These are phyloP conservation scores for Hypselothyrea guttata DNA, from an alignment of 2,888 invertebrate species.

Conservation along the genomic window DNA sequence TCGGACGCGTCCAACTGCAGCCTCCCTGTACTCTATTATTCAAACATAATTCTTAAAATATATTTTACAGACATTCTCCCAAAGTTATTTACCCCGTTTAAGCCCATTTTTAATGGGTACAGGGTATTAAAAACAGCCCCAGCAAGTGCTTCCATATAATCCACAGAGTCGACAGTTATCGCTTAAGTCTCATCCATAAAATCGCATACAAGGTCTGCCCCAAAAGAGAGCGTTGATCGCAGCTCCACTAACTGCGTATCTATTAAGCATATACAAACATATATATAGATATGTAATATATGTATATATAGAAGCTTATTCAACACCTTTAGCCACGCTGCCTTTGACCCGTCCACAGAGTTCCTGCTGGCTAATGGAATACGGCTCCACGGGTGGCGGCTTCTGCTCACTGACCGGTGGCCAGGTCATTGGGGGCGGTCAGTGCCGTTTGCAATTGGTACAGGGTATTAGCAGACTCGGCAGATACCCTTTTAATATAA, in stretches of 20 bases:
- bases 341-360: constrained; percentile 28
- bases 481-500: too few relatives aligned
- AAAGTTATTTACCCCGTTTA: too few relatives aligned
- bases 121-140: too few relatives aligned
- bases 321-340: constrained; percentile 19
- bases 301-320: constrained; percentile 13
- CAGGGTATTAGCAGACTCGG: too few relatives aligned
- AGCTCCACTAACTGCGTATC: constrained; percentile 34
- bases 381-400: constrained; percentile 14
- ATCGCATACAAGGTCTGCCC: constrained; percentile 26
- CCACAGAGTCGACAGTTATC: neutral
- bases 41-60: too few relatives aligned
- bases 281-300: neutral
- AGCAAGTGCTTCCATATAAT: constrained; percentile 1
- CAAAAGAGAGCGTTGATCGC: constrained; percentile 34
- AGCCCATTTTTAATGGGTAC: too few relatives aligned
- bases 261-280: neutral
- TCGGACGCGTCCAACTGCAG: too few relatives aligned
- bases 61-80: too few relatives aligned
- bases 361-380: constrained; percentile 18
- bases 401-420: constrained; percentile 4
- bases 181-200: constrained; percentile 4
- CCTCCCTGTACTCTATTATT: too few relatives aligned
- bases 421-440: neutral
- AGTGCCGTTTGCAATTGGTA: too few relatives aligned